These are phyloP conservation scores for Odontocolon sp. DNA, from an alignment of 2,888 invertebrate genomes.

Conservation along the genomic window DNA sequence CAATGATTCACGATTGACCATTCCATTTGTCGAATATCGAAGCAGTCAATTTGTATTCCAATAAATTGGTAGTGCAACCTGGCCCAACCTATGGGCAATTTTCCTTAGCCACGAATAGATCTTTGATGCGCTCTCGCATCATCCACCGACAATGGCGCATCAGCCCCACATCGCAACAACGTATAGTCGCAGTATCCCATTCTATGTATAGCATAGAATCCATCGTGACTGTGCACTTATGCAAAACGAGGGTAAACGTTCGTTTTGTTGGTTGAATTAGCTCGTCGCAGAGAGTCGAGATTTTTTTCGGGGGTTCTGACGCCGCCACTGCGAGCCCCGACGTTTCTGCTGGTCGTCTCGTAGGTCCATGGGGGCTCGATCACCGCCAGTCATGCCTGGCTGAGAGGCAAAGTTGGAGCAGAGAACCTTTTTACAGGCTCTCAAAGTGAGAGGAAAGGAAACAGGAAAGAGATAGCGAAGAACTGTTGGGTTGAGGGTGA, in stretches of 20 bases:
- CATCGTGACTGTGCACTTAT: slow-evolving; percentile 75
- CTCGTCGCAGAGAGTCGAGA: slow-evolving; percentile 54
- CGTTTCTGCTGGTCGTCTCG: neutral
- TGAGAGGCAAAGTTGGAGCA: slow-evolving; percentile 62
- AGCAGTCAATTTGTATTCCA: neutral
- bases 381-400: slow-evolving; percentile 58
- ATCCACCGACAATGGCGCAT: slow-evolving; percentile 34
- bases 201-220: slow-evolving; percentile 39
- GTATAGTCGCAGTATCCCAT: slow-evolving; percentile 3
- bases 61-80: neutral
- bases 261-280: slow-evolving; percentile 78
- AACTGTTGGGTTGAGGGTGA: slow-evolving; percentile 70
- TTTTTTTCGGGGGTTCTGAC: slow-evolving; percentile 32
- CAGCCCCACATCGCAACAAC: neutral
- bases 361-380: slow-evolving; percentile 21
- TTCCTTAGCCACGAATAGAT: slow-evolving; percentile 6
- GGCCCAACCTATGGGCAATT: neutral
- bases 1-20: neutral
- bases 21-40: neutral
- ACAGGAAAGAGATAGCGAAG: neutral
- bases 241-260: slow-evolving; percentile 78
- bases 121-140: slow-evolving; percentile 5
- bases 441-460: slow-evolving; percentile 19
- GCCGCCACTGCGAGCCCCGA: slow-evolving; percentile 18
- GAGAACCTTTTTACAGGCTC: slow-evolving; percentile 32